A percentile compares a stretch with the other conserved stretches of the same genome.
Conservation (phyloP, 2,888 invertebrate species). For the Chaetogeoica ovagalla region DNA sequence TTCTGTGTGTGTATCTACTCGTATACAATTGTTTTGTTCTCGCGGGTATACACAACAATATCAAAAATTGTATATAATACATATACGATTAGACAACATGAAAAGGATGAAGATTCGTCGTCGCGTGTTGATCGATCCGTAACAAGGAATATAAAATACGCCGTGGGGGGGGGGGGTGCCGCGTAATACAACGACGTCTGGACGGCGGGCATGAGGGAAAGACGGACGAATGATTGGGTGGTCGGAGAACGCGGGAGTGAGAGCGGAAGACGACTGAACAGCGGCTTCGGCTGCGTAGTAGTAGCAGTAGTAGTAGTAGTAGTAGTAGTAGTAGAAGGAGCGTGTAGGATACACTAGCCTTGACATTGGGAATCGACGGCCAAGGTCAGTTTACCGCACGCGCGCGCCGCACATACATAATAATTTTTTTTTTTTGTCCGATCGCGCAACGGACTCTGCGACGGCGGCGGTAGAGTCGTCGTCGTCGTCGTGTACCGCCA, state of each 20-base stretch:
- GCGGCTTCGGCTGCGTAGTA: no score
- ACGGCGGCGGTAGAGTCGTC: background rate
- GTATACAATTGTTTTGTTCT: slow-evolving; percentile 8
- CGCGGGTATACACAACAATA: no score
- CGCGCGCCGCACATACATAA: background rate
- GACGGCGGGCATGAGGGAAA: background rate
- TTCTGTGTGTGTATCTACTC: background rate
- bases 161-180: background rate
- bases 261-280: slow-evolving; percentile 3
- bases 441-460: background rate
- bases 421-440: background rate
- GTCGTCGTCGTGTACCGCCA: background rate
- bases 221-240: no score
- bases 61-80: no score
- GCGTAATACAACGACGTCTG: background rate
- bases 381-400: slow-evolving; percentile 33
- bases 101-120: background rate
- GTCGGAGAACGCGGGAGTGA: background rate
- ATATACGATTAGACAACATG: background rate
- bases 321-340: no score
- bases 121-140: slow-evolving; percentile 35
- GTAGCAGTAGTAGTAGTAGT: no score
- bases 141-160: slow-evolving; percentile 20
- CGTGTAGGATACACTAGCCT: background rate
- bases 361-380: slow-evolving; percentile 46